Percentiles rank a stretch among this genome's conserved stretches.
Evolutionary conservation across 92 coral and sea anemone genomes (phyloP).

Genomic region (Paramuricea clavata): DNA sequence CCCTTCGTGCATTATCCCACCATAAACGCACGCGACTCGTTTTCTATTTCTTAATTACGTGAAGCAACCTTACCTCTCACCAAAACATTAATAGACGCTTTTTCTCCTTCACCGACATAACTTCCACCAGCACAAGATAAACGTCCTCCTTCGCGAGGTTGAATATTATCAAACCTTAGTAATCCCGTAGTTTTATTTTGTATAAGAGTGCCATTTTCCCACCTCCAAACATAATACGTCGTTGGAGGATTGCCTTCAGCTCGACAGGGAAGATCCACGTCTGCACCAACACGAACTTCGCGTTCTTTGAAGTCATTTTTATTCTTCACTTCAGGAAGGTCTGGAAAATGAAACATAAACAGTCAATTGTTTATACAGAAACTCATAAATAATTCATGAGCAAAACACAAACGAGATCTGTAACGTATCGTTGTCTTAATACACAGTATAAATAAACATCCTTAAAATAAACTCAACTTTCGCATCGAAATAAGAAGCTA

Average conservation of each 20-base stretch:
- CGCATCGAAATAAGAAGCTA: too few relatives aligned
- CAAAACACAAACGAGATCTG: too few relatives aligned
- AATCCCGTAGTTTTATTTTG: slow-evolving; percentile 38
- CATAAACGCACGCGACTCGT: too few relatives aligned
- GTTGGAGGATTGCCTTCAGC: slow-evolving; percentile 27
- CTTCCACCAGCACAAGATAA: slow-evolving; percentile 78
- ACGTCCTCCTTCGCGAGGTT: slow-evolving; percentile 56
- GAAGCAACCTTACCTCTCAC: slow-evolving; percentile 75
- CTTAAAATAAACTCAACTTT: too few relatives aligned
- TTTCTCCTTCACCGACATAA: slow-evolving; percentile 66
- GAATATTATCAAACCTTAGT: slow-evolving; percentile 38
- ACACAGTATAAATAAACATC: too few relatives aligned
- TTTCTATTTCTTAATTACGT: too few relatives aligned
- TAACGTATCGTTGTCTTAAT: too few relatives aligned
- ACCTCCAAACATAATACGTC: slow-evolving; percentile 36
- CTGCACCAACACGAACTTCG: neutral
- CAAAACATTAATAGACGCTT: slow-evolving; percentile 47
- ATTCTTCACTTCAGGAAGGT: slow-evolving; percentile 26
- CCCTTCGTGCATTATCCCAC: too few relatives aligned
- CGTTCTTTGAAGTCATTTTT: neutral
- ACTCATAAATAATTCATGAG: too few relatives aligned
- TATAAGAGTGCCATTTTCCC: slow-evolving; percentile 41
- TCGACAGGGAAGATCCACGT: slow-evolving; percentile 8
- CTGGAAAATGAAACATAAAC: neutral
- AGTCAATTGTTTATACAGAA: neutral